Percentiles rank a stretch among this genome's conserved stretches.
These are phyloP conservation scores for Melanargia galathea DNA, from an alignment of 2,888 invertebrate genomes.

Conservation along the genomic window DNA sequence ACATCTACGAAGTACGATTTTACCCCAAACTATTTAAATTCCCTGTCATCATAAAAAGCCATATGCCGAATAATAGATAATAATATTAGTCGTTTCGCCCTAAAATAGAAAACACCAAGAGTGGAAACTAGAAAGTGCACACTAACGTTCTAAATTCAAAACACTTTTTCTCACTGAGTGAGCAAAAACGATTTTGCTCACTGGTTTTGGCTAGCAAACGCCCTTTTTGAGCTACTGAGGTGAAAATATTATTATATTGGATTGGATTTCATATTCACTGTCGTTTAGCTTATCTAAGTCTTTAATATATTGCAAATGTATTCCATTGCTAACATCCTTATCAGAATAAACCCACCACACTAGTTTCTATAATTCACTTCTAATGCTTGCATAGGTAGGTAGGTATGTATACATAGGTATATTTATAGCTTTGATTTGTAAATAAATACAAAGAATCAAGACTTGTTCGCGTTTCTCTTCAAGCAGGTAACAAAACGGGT, in stretches of 20 bases:
- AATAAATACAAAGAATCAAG: conserved; percentile 39
- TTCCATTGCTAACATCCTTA: neutral
- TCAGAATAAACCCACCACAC: neutral
- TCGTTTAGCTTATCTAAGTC: neutral
- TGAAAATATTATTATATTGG: neutral
- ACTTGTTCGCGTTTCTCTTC: conserved; percentile 51
- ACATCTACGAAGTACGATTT: no score
- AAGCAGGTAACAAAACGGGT: conserved; percentile 72
- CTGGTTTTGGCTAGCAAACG: no score
- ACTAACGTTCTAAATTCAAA: no score
- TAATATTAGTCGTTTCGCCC: no score
- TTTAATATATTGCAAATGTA: neutral
- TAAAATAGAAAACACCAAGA: no score
- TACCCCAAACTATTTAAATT: no score
- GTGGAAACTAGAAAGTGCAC: no score
- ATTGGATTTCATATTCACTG: neutral
- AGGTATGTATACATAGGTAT: neutral
- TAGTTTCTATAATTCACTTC: neutral
- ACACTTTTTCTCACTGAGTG: no score
- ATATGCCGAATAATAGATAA: no score
- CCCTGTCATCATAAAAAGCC: no score
- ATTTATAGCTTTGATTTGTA: conserved; percentile 14
- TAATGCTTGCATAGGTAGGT: conserved; percentile 9
- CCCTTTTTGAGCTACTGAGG: no score
- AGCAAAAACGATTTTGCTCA: no score